Evolutionary conservation across 2,113 vertebrate genomes (phyloP).

Genomic region (Bostrychus sinensis): DNA sequence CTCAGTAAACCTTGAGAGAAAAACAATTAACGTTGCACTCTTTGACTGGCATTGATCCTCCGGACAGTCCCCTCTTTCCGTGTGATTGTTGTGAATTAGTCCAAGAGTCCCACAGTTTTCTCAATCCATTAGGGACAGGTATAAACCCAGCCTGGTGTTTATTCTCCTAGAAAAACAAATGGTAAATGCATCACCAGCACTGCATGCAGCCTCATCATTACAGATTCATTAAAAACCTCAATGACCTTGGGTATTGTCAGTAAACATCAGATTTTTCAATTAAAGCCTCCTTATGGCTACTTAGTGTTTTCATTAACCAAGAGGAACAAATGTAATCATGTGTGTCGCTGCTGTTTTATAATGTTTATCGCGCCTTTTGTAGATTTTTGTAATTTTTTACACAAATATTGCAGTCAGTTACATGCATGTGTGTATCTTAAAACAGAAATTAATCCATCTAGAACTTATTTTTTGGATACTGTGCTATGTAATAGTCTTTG

Average conservation of each 20-base stretch:
- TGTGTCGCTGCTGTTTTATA: neutral
- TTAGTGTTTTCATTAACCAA: slow-evolving; percentile 27
- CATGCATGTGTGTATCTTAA: too few species aligned
- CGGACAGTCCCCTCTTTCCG: slow-evolving; percentile 2
- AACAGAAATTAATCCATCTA: too few species aligned
- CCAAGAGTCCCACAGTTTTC: slow-evolving; percentile 2
- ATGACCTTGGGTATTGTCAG: slow-evolving; percentile 17
- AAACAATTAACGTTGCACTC: slow-evolving; percentile 37
- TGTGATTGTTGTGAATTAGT: slow-evolving; percentile 6
- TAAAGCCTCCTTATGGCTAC: slow-evolving; percentile 27
- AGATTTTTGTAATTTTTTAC: neutral
- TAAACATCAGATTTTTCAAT: slow-evolving; percentile 22
- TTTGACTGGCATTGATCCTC: slow-evolving; percentile 47
- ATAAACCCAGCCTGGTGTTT: neutral
- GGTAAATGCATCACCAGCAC: neutral
- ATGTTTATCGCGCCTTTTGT: neutral
- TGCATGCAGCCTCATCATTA: neutral
- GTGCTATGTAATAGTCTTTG: too few species aligned
- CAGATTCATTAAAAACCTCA: slow-evolving; percentile 12
- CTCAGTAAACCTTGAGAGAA: slow-evolving; percentile 43
- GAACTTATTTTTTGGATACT: too few species aligned
- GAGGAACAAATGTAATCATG: neutral
- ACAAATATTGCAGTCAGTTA: neutral
- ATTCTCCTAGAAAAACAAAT: slow-evolving; percentile 6
- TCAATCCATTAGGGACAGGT: slow-evolving; percentile 5